phyloP scores from a whole-genome alignment of 92 coral and sea anemone species.

The Heliopora coerulea region DNA sequence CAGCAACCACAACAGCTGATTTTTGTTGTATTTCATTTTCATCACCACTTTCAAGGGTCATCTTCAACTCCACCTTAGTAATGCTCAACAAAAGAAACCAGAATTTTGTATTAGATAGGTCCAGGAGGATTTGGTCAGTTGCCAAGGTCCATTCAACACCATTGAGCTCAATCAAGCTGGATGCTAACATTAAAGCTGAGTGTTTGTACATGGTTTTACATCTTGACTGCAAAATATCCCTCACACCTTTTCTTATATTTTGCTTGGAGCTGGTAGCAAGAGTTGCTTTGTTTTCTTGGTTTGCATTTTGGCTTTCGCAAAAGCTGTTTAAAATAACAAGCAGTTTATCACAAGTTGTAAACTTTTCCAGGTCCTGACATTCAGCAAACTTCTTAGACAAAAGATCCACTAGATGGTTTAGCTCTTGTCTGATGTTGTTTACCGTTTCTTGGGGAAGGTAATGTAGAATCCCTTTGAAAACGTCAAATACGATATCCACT shows the following conservation, averaged over 20 bases:
- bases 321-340: slow-evolving; percentile 49
- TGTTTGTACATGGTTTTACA: slow-evolving; percentile 68
- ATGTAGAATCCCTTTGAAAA: slow-evolving; percentile 58
- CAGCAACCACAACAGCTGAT: slow-evolving; percentile 55
- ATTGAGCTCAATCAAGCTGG: slow-evolving; percentile 51
- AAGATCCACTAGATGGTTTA: slow-evolving; percentile 42
- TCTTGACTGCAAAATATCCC: slow-evolving; percentile 76
- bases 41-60: slow-evolving; percentile 63
- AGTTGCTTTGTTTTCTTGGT: background rate
- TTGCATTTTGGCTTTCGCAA: slow-evolving; percentile 15
- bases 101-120: slow-evolving; percentile 27
- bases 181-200: slow-evolving; percentile 61
- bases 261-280: slow-evolving; percentile 39
- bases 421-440: slow-evolving; percentile 39
- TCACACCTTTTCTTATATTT: slow-evolving; percentile 57
- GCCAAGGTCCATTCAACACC: slow-evolving; percentile 58
- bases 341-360: slow-evolving; percentile 60
- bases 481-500: slow-evolving; percentile 35
- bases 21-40: slow-evolving; percentile 40
- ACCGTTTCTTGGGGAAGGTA: slow-evolving; percentile 50
- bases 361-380: slow-evolving; percentile 65
- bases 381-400: slow-evolving; percentile 52
- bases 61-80: slow-evolving; percentile 66
- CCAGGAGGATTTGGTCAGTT: background rate
- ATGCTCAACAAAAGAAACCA: slow-evolving; percentile 57